Evolutionary conservation across 2,113 vertebrate species (phyloP).

Genomic region (Melanocharis versteri): DNA sequence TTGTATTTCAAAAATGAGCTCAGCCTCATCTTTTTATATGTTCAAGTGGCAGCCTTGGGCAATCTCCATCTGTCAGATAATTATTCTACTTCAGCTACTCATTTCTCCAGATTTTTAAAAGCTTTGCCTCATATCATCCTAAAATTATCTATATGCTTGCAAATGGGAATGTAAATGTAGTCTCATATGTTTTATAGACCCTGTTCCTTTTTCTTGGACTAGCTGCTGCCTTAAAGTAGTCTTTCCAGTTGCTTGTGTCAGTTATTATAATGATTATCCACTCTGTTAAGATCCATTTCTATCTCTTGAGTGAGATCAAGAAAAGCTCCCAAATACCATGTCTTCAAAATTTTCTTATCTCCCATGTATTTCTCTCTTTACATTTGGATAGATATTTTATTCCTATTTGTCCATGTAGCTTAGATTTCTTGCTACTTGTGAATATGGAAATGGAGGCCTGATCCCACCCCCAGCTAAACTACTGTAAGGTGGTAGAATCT

Average conservation of each 20-base stretch:
- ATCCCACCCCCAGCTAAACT: neutral
- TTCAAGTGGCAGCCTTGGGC: slow-evolving; percentile 56
- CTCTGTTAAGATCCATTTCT: neutral
- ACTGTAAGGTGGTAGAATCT: neutral
- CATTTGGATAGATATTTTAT: neutral
- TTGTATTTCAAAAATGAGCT: slow-evolving; percentile 21
- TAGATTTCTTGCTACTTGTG: neutral
- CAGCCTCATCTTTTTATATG: slow-evolving; percentile 35
- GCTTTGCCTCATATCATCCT: slow-evolving; percentile 40
- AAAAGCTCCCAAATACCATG: neutral
- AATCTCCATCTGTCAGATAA: slow-evolving; percentile 66
- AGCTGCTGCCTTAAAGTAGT: neutral
- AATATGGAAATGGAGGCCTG: neutral
- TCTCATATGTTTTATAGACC: neutral
- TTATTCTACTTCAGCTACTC: slow-evolving; percentile 53
- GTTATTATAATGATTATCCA: neutral
- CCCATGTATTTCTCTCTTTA: neutral
- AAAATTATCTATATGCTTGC: slow-evolving; percentile 36
- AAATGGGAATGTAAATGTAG: slow-evolving; percentile 24
- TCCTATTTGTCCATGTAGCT: neutral
- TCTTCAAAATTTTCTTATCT: neutral
- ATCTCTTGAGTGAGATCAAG: neutral
- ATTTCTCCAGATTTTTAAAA: slow-evolving; percentile 56
- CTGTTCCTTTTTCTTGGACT: neutral
- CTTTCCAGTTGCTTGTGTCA: neutral